A percentile compares a stretch with the other conserved stretches of the same genome.
Conservation (phyloP, 2,888 invertebrate species). For the Tholera decimalis region DNA sequence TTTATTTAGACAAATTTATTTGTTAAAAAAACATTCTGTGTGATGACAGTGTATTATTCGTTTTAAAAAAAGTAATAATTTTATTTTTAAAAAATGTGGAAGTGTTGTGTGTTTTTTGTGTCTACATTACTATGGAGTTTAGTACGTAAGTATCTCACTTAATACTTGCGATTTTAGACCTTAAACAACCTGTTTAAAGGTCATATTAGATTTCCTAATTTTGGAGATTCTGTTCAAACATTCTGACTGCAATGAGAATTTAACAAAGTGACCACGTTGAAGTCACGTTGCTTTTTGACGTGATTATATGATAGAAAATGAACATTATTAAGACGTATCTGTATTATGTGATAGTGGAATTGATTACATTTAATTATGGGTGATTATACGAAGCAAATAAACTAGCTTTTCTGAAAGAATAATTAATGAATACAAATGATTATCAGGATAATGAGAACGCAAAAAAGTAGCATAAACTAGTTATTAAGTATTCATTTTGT, state of each 20-base stretch:
- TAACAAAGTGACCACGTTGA: slow-evolving; percentile 23
- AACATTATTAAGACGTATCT: slow-evolving; percentile 21
- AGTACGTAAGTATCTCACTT: slow-evolving; percentile 71
- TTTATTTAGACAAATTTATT: slow-evolving; percentile 34
- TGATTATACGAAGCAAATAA: slow-evolving; percentile 12
- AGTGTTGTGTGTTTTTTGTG: slow-evolving; percentile 70
- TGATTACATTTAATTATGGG: slow-evolving; percentile 44
- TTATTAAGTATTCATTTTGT: neutral
- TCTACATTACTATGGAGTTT: slow-evolving; percentile 73
- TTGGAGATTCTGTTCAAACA: slow-evolving; percentile 26
- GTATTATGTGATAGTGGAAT: slow-evolving; percentile 7
- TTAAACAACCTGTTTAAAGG: slow-evolving; percentile 8
- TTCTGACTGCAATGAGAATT: slow-evolving; percentile 30
- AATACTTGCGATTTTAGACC: slow-evolving; percentile 25
- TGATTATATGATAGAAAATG: slow-evolving; percentile 25
- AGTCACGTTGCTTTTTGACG: slow-evolving; percentile 56
- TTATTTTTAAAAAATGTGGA: slow-evolving; percentile 70
- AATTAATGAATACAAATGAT: neutral
- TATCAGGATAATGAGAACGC: slow-evolving; percentile 18
- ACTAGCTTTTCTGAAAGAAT: neutral
- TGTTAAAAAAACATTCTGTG: slow-evolving; percentile 21
- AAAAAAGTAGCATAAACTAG: neutral
- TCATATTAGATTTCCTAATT: slow-evolving; percentile 17
- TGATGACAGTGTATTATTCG: slow-evolving; percentile 57
- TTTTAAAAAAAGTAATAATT: slow-evolving; percentile 58